Conservation (phyloP, 37 sponge, comb jelly and placozoan genomes). For the Diacarnus erythraeanus region DNA sequence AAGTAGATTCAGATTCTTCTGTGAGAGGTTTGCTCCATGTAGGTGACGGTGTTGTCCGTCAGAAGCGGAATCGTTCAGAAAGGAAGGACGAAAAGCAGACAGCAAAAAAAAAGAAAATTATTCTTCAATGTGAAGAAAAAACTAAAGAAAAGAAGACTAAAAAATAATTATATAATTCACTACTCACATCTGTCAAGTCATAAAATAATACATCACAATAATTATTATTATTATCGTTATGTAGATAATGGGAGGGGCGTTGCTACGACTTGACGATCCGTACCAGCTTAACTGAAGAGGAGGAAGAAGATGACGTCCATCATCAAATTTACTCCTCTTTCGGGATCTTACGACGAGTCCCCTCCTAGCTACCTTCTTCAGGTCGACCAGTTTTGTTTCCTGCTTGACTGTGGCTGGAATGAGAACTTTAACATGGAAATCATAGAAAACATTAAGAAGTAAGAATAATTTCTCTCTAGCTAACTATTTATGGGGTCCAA, state of each 20-base stretch:
- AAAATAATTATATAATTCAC: neutral
- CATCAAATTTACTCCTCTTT: constrained; percentile 92
- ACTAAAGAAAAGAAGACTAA: constrained; percentile 3
- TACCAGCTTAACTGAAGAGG: neutral
- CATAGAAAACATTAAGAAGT: constrained; percentile 79
- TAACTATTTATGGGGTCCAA: neutral
- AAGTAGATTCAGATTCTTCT: too few species aligned
- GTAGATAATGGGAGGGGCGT: too few species aligned
- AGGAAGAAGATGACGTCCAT: constrained; percentile 75
- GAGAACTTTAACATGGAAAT: constrained; percentile 66
- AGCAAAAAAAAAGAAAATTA: constrained; percentile 15
- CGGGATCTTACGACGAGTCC: constrained; percentile 88
- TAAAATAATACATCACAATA: too few species aligned
- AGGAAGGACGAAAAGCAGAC: neutral
- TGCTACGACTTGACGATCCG: neutral
- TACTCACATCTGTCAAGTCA: neutral
- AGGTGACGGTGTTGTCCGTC: neutral
- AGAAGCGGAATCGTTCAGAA: neutral
- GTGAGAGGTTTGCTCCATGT: neutral
- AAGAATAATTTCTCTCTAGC: too few species aligned
- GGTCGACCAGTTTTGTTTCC: constrained; percentile 94
- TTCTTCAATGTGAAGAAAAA: neutral
- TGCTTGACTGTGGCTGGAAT: constrained; percentile 99
- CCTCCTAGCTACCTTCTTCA: constrained; percentile 96
- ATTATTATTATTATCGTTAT: too few species aligned